A percentile compares a stretch with the other conserved stretches of the same genome.
phyloP scores from a whole-genome alignment of 2,888 invertebrate genomes.

The Clanis bilineata region DNA sequence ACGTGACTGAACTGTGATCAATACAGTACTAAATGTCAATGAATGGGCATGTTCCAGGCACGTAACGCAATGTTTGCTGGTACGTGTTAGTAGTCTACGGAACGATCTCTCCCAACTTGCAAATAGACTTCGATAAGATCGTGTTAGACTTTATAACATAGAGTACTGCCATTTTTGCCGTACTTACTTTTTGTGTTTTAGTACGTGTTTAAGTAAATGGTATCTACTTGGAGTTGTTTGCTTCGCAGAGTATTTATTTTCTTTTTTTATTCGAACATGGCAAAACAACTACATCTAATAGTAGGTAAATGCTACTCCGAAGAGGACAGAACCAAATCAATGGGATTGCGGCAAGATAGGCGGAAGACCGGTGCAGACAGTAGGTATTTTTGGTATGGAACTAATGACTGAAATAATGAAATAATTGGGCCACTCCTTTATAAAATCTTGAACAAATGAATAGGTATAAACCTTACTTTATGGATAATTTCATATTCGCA shows the following conservation, averaged over 20 bases:
- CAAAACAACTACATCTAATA: too few species aligned
- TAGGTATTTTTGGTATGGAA: too few species aligned
- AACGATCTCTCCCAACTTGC: conserved; percentile 4
- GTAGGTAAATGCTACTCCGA: too few species aligned
- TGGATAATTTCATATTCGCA: too few species aligned
- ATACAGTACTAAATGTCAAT: conserved; percentile 69
- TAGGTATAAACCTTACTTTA: too few species aligned
- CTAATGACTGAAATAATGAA: too few species aligned
- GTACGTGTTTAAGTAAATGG: not conserved
- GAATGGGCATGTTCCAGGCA: conserved; percentile 47
- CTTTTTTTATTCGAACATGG: too few species aligned
- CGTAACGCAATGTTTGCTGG: conserved; percentile 25
- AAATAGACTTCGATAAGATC: conserved; percentile 10
- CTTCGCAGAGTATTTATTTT: not conserved
- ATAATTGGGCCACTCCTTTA: too few species aligned
- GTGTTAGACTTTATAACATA: not conserved
- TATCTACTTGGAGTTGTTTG: not conserved
- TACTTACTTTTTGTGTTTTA: not conserved
- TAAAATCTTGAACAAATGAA: too few species aligned
- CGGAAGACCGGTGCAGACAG: too few species aligned
- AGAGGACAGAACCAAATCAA: too few species aligned
- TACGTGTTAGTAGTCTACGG: conserved; percentile 3
- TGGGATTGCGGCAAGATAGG: too few species aligned
- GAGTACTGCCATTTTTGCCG: not conserved
- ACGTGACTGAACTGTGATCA: conserved; percentile 57